These are phyloP conservation scores for Anagrus nilaparvatae DNA, from an alignment of 1,140 invertebrate genomes.

Conservation along the genomic window DNA sequence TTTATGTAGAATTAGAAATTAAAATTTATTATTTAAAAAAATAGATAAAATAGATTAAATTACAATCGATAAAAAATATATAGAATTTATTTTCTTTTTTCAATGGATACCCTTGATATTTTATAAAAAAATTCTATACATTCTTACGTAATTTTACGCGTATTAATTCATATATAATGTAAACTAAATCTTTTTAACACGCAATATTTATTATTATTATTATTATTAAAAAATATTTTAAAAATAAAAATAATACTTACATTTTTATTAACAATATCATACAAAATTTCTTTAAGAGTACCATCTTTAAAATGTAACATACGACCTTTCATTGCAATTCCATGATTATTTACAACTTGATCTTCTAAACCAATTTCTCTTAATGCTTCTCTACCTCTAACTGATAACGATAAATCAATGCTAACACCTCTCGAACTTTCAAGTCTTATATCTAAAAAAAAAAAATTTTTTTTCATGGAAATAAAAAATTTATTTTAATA, in stretches of 20 bases:
- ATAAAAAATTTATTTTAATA: too few species aligned
- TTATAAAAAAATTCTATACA: constrained; percentile 15
- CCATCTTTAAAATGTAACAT: constrained; percentile 80
- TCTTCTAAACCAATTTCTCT: constrained; percentile 71
- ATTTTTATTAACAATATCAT: constrained; percentile 67
- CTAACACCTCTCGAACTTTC: constrained; percentile 59
- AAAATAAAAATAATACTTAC: constrained; percentile 39
- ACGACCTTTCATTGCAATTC: constrained; percentile 83
- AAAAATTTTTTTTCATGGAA: constrained; percentile 10
- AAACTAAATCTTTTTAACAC: background rate
- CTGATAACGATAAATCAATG: constrained; percentile 89
- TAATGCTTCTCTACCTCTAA: constrained; percentile 73
- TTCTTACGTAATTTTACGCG: constrained; percentile 14
- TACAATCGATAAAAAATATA: too few species aligned
- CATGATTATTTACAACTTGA: constrained; percentile 56
- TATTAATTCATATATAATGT: constrained; percentile 4
- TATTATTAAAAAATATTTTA: constrained; percentile 4
- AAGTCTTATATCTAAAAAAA: constrained; percentile 50
- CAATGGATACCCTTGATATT: too few species aligned
- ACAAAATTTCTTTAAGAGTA: constrained; percentile 60
- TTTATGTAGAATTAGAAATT: too few species aligned
- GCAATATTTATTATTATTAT: background rate
- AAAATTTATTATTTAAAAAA: too few species aligned
- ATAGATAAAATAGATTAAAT: too few species aligned
- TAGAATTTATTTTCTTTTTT: too few species aligned